These are phyloP conservation scores for Trypoxylus dichotomus DNA, from an alignment of 1,140 invertebrate species.

Conservation along the genomic window DNA sequence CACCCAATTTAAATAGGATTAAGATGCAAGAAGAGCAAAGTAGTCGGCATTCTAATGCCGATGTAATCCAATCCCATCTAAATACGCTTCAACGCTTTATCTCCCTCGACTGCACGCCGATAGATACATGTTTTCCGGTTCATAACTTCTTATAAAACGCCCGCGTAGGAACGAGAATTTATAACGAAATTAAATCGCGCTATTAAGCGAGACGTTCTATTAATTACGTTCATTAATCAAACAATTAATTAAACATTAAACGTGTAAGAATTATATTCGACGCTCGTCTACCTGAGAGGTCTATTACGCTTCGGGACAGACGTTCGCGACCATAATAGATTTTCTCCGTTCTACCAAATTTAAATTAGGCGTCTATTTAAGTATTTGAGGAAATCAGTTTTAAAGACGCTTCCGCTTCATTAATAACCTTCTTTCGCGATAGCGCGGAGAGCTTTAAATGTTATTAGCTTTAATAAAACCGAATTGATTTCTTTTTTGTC, in stretches of 20 bases:
- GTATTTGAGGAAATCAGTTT: neutral
- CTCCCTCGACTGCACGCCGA: too few relatives aligned
- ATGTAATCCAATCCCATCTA: neutral
- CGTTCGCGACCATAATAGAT: slow-evolving; percentile 2
- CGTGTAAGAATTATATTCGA: neutral
- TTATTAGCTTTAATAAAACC: too few relatives aligned
- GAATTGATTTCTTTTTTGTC: too few relatives aligned
- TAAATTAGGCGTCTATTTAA: neutral
- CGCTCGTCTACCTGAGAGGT: neutral
- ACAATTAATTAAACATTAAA: slow-evolving; percentile 8
- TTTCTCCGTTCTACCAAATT: neutral
- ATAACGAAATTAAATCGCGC: slow-evolving; percentile 2
- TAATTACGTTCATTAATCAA: slow-evolving; percentile 7
- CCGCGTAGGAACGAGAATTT: neutral
- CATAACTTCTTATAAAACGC: neutral
- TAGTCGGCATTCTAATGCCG: neutral
- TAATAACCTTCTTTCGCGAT: too few relatives aligned
- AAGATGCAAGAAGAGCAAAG: too few relatives aligned
- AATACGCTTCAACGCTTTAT: neutral
- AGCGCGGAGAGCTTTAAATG: neutral
- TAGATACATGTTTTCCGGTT: neutral
- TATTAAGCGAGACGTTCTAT: neutral
- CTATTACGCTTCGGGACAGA: slow-evolving; percentile 5
- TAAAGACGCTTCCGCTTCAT: neutral
- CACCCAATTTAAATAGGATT: too few relatives aligned